phyloP scores from a whole-genome alignment of 1,140 invertebrate species.

The Leptinotarsa undecemlineata region DNA sequence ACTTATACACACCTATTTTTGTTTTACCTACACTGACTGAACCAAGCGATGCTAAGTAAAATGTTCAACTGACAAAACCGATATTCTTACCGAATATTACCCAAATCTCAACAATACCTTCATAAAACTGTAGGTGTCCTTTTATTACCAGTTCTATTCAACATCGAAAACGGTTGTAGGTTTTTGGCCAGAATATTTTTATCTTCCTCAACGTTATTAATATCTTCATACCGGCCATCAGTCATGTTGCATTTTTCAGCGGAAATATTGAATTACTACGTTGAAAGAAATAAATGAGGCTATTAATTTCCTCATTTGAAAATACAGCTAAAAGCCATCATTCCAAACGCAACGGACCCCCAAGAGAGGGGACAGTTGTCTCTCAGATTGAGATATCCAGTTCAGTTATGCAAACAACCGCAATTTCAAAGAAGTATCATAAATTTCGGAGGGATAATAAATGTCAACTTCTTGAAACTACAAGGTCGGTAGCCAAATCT shows the following conservation, averaged over 20 bases:
- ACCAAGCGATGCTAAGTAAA: background rate
- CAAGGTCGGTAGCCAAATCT: constrained; percentile 21
- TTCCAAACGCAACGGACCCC: constrained; percentile 13
- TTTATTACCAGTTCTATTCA: background rate
- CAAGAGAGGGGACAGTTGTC: constrained; percentile 13
- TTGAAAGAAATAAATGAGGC: constrained; percentile 17
- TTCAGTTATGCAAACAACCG: constrained; percentile 25
- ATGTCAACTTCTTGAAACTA: constrained; percentile 26
- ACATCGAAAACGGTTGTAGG: background rate
- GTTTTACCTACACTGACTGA: background rate
- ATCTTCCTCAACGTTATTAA: background rate
- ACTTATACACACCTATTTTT: too few species aligned
- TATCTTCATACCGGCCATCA: background rate
- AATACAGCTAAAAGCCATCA: background rate
- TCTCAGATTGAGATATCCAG: constrained; percentile 24
- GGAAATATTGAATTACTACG: constrained; percentile 21
- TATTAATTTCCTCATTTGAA: constrained; percentile 12
- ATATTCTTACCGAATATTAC: constrained; percentile 7
- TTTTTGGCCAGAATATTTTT: background rate
- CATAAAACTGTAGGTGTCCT: constrained; percentile 15
- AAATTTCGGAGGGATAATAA: constrained; percentile 24
- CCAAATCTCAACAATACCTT: constrained; percentile 9
- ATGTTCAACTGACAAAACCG: background rate
- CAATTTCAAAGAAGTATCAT: constrained; percentile 22
- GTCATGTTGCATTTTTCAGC: background rate